Conservation (phyloP, 2,888 invertebrate genomes). For the Calameuta filiformis region DNA sequence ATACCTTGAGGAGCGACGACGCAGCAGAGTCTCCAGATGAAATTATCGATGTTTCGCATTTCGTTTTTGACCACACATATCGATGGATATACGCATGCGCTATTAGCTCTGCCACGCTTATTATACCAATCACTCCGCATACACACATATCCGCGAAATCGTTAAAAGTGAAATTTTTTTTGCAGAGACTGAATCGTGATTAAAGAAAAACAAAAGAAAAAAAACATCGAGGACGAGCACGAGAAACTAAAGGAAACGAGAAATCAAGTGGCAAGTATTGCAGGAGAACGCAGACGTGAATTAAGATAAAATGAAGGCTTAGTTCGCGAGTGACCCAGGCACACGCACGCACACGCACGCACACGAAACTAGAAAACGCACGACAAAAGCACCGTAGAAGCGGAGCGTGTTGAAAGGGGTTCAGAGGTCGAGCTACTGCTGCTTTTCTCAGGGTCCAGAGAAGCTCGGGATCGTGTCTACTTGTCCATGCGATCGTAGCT, state of each 20-base stretch:
- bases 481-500: background rate
- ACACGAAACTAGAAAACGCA: conserved; percentile 28
- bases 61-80: background rate
- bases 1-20: background rate
- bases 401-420: conserved; percentile 29
- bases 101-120: conserved; percentile 46
- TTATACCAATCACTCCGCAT: background rate
- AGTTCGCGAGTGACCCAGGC: background rate
- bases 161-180: background rate
- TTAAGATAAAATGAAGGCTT: background rate
- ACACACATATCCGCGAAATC: background rate
- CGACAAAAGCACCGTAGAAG: conserved; percentile 42
- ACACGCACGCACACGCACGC: conserved; percentile 25
- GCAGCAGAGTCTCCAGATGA: background rate
- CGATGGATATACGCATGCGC: conserved; percentile 54
- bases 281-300: background rate
- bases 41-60: background rate
- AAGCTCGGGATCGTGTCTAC: background rate
- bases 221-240: background rate
- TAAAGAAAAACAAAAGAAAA: background rate
- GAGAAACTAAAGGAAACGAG: background rate
- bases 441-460: background rate
- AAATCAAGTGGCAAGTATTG: background rate
- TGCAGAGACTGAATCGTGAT: background rate
- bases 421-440: conserved; percentile 16